Percentiles rank a stretch among this genome's conserved stretches.
These are phyloP conservation scores for Mobula hypostoma DNA, from an alignment of 2,113 vertebrate genomes.

Conservation along the genomic window DNA sequence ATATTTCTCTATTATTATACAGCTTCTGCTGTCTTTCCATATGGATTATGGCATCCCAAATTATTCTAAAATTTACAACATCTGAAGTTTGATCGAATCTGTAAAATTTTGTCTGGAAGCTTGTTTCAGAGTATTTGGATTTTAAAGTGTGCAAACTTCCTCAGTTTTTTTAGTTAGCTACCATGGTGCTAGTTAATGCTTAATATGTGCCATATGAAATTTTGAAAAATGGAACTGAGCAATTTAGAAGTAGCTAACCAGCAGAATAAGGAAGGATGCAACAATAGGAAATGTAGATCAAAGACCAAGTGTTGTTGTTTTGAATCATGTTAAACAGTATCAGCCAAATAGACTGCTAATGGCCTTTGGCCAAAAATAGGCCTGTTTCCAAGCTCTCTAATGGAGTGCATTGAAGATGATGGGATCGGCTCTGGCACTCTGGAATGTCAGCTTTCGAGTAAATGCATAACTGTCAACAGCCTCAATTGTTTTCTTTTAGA, in stretches of 20 bases:
- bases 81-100: background rate
- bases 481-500: constrained; percentile 31
- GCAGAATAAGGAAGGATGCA: background rate
- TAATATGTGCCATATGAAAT: background rate
- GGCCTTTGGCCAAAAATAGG: background rate
- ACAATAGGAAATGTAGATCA: background rate
- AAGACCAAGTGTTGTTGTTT: background rate
- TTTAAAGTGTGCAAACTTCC: background rate
- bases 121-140: background rate
- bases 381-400: background rate
- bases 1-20: background rate
- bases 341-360: background rate
- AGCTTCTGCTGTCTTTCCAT: background rate
- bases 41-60: background rate
- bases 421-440: background rate
- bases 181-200: background rate
- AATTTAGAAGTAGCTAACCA: background rate
- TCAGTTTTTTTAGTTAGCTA: background rate
- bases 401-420: background rate
- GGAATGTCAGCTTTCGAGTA: constrained; percentile 21
- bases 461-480: constrained; percentile 26
- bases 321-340: constrained; percentile 6
- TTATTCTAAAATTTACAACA: background rate
- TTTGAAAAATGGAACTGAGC: background rate
- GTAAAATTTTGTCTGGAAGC: background rate